Conservation (phyloP, 2,888 invertebrate genomes). For the Trichacis sp. region DNA sequence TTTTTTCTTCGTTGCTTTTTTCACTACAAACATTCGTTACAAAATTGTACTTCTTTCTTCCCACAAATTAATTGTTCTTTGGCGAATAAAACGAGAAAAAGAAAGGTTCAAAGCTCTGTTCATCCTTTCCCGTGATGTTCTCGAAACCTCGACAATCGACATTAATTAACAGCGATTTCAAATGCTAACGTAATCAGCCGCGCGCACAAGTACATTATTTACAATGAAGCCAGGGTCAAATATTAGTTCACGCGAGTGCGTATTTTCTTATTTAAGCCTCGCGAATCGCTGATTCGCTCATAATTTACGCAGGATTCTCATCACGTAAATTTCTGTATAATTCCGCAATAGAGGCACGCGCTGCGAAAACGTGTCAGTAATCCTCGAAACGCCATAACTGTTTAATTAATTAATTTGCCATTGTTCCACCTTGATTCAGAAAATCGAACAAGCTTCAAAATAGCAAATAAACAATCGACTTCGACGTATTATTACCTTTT, state of each 20-base stretch:
- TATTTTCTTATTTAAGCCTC: constrained; percentile 2
- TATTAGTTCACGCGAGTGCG: background rate
- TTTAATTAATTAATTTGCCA: background rate
- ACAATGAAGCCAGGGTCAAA: background rate
- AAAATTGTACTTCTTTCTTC: no score
- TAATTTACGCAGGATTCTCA: background rate
- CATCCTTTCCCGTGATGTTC: no score
- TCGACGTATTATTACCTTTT: no score
- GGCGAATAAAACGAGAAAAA: no score
- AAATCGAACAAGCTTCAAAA: no score
- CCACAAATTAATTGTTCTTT: no score
- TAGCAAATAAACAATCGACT: no score
- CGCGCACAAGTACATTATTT: background rate
- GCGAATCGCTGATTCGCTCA: background rate
- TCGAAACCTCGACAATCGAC: constrained; percentile 26
- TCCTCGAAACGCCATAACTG: constrained; percentile 1
- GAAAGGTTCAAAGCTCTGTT: constrained; percentile 20
- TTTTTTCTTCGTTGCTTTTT: no score
- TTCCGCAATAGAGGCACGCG: background rate
- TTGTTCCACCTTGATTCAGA: background rate
- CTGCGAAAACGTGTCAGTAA: constrained; percentile 4
- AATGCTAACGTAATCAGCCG: background rate
- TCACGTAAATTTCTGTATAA: background rate
- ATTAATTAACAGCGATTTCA: background rate
- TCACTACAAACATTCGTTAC: no score